These are phyloP conservation scores for Cryptocephalus primarius DNA, from an alignment of 2,888 invertebrate species.

Conservation along the genomic window DNA sequence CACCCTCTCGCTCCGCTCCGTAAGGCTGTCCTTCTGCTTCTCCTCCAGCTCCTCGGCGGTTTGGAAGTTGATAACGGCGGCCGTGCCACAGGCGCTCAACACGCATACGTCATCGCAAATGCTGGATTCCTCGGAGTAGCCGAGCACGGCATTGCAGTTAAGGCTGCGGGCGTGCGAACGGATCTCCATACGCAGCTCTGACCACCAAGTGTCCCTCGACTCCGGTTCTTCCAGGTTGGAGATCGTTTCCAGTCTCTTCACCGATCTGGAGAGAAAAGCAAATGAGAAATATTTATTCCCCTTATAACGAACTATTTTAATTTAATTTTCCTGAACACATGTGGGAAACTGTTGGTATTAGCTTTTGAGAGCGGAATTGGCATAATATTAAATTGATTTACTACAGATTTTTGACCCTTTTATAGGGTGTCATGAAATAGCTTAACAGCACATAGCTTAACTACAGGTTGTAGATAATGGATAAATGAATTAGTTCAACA, in stretches of 20 bases:
- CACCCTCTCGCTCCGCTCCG: constrained; percentile 14
- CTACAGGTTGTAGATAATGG: too few species aligned
- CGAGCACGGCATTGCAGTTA: constrained; percentile 89
- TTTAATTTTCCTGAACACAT: too few species aligned
- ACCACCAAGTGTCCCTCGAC: constrained; percentile 93
- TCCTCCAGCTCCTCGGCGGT: constrained; percentile 32
- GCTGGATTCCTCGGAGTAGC: constrained; percentile 84
- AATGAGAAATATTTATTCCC: too few species aligned
- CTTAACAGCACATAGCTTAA: too few species aligned
- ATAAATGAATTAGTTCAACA: too few species aligned
- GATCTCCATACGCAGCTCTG: constrained; percentile 88
- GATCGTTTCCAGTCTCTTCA: constrained; percentile 70
- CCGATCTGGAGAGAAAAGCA: too few species aligned
- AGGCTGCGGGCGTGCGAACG: constrained; percentile 86
- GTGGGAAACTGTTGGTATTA: too few species aligned
- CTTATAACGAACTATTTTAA: too few species aligned
- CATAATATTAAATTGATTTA: too few species aligned
- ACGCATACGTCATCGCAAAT: constrained; percentile 95
- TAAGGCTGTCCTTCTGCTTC: constrained; percentile 7
- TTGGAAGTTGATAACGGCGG: constrained; percentile 65
- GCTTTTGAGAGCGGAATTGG: too few species aligned
- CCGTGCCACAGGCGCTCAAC: constrained; percentile 86
- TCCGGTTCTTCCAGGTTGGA: constrained; percentile 83
- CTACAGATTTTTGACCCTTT: too few species aligned
- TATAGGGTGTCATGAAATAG: too few species aligned